Base-by-base conservation (phyloP, 2,113 vertebrate genomes). In the Stegastes partitus region DNA sequence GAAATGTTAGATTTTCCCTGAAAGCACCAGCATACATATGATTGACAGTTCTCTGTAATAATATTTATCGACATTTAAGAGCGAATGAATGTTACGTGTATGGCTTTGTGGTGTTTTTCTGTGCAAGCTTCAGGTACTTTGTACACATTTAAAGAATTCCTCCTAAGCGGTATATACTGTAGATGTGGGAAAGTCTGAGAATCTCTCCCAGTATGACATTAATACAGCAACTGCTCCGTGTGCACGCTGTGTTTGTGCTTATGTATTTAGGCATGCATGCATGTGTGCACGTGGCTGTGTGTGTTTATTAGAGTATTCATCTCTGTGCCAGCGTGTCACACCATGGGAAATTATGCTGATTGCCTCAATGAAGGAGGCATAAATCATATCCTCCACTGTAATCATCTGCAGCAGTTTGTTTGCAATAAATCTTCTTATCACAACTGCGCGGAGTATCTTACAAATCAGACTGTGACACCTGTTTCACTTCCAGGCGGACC, bases 321-420 rank as follows among this genome's bases (percentile, higher is more conserved):
- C 47, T 19, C 22, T 9, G 39, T 71, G 62, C 76, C 57, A 59
- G 64, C 74, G 79, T 81, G 84, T 83, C 77, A 85, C 49, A 86
- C 83, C 67, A 58, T 34, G 84, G 87, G 84, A 90, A 92, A 93
- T 90, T 87, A 91, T 88, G 83, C 84, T 89, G 84, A 92, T 91
- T 91, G 82, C 89, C 82, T 90, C 85, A 87, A 77, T 90, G 81
- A 89, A 88, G 74, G 79, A 88, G 73, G 58, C 85, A 92, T 93
- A 89, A 87, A 92, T 93, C 91, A 87, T 68, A 79, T 76, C 54
- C 84, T 74, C 58, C 68, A 59, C 82, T 79, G 80, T 85, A 89
- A 91, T 91, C 86, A 91, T 88, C 67, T 78, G 82, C 83, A 83
- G 88, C 69, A 54, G 74, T 89, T 90, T 86, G 65, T 89, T 83